Conservation (phyloP, 2,888 invertebrate genomes). For the Dascillus cervinus region DNA sequence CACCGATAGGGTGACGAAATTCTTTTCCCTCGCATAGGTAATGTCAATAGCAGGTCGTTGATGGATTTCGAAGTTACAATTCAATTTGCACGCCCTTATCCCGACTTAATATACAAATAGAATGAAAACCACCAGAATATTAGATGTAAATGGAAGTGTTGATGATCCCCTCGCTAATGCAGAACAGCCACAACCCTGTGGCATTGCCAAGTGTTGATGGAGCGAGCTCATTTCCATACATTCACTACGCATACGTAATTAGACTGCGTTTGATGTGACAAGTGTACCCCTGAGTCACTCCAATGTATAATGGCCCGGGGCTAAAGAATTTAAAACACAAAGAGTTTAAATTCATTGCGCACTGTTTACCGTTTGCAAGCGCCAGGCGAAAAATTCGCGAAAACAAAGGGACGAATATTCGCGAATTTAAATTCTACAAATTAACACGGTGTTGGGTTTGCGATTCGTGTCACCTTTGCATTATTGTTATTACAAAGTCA, state of each 20-base stretch:
- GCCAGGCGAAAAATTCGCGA: conserved; percentile 3
- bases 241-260: conserved; percentile 19
- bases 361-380: too few species aligned
- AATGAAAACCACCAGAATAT: conserved; percentile 18
- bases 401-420: too few species aligned
- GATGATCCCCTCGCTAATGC: conserved; percentile 18
- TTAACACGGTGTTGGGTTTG: conserved; percentile 1
- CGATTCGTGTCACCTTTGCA: too few species aligned
- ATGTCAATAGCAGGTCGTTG: conserved; percentile 9
- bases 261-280: conserved; percentile 20
- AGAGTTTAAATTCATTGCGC: too few species aligned
- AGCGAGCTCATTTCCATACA: conserved; percentile 20
- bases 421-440: conserved; percentile 3
- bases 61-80: conserved; percentile 14
- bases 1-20: too few species aligned
- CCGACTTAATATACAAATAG: conserved; percentile 15
- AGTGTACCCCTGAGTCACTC: conserved; percentile 12
- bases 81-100: conserved; percentile 14
- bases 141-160: conserved; percentile 21
- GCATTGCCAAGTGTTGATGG: conserved; percentile 17
- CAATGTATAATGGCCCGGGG: conserved; percentile 2
- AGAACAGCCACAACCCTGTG: conserved; percentile 17
- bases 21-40: too few species aligned
- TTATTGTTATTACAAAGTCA: too few species aligned
- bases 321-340: too few species aligned